These are phyloP conservation scores for Papilio polytes DNA, from an alignment of 1,140 invertebrate genomes.

Conservation along the genomic window DNA sequence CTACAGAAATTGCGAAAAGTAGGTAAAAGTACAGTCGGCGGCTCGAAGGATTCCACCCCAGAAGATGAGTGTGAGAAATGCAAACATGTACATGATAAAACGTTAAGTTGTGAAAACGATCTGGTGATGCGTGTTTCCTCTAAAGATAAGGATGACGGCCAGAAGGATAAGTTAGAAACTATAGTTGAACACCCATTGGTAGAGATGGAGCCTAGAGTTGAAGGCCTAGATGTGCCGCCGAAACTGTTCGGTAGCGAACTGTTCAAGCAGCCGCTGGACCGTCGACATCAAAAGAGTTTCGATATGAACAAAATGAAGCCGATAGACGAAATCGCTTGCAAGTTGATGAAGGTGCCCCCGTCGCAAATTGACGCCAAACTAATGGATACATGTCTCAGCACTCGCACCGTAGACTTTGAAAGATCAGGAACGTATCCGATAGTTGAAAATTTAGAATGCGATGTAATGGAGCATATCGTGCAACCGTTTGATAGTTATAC, in stretches of 20 bases:
- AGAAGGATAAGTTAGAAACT: constrained; percentile 59
- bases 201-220: constrained; percentile 49
- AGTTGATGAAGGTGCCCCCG: constrained; percentile 5
- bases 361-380: constrained; percentile 16
- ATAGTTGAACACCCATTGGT: constrained; percentile 58
- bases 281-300: not conserved
- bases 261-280: constrained; percentile 3
- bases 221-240: constrained; percentile 51
- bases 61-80: constrained; percentile 45
- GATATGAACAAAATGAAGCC: not conserved
- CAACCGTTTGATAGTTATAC: not conserved
- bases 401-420: not conserved
- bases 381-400: not conserved
- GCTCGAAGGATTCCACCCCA: not conserved
- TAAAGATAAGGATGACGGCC: constrained; percentile 51
- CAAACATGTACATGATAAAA: constrained; percentile 45
- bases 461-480: not conserved
- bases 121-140: constrained; percentile 47
- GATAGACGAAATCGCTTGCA: constrained; percentile 13
- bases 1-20: constrained; percentile 21
- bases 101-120: constrained; percentile 41
- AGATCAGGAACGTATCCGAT: not conserved
- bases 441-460: not conserved
- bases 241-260: constrained; percentile 49
- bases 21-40: not conserved